Percentiles rank a stretch among this genome's conserved stretches.
These are phyloP conservation scores for Bombylius discolor DNA, from an alignment of 2,888 invertebrate genomes.

Conservation along the genomic window DNA sequence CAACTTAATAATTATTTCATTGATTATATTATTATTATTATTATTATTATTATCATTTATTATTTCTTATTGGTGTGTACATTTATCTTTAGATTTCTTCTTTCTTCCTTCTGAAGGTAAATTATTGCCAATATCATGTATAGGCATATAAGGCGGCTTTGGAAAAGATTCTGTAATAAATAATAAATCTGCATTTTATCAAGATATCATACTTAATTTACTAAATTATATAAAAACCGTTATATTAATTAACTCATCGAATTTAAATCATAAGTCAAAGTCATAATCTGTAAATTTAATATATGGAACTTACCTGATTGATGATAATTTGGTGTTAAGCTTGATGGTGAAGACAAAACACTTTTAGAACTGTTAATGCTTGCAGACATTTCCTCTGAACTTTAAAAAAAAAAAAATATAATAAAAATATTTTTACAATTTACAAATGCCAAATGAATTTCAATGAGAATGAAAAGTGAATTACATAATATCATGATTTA, in stretches of 20 bases:
- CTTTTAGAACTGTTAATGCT: not conserved
- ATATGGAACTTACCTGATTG: not conserved
- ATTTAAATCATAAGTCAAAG: too few species aligned
- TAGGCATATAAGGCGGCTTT: constrained; percentile 59
- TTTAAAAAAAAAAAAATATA: not conserved
- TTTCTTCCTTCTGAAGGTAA: constrained; percentile 49
- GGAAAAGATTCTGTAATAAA: not conserved
- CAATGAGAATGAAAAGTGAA: too few species aligned
- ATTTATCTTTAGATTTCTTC: constrained; percentile 44
- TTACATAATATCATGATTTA: too few species aligned
- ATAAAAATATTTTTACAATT: too few species aligned
- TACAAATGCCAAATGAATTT: too few species aligned
- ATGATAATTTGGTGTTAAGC: not conserved
- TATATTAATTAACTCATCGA: too few species aligned
- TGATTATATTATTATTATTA: too few species aligned
- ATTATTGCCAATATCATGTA: constrained; percentile 59
- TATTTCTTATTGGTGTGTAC: constrained; percentile 44
- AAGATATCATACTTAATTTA: too few species aligned
- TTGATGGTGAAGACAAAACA: not conserved
- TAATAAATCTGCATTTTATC: too few species aligned
- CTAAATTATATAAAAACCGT: too few species aligned
- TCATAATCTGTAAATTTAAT: too few species aligned
- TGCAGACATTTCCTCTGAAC: not conserved
- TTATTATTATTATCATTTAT: not conserved
- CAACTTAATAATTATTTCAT: too few species aligned